Conservation (phyloP, 2,797 vertebrate genomes). For the Rhinatrema bivittatum region DNA sequence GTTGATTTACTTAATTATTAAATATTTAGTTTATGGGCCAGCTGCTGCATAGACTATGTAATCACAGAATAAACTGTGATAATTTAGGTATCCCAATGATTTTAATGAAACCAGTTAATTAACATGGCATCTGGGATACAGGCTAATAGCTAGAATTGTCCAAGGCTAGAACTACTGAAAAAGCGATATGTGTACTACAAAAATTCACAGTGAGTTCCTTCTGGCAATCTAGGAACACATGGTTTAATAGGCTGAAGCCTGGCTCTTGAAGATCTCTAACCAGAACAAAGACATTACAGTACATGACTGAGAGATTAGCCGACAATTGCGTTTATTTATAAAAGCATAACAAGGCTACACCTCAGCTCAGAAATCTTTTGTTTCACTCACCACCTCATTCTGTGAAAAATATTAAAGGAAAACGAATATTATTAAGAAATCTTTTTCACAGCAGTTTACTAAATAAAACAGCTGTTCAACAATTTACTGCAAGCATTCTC, state of each 20-base stretch:
- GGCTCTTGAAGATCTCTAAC: background rate
- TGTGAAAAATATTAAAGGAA: constrained; percentile 35
- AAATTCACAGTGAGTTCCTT: constrained; percentile 2
- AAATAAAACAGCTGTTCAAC: no score
- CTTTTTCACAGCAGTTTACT: no score
- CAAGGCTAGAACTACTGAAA: constrained; percentile 16
- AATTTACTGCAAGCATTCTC: no score
- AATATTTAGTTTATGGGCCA: no score
- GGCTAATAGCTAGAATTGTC: constrained; percentile 19
- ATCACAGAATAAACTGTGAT: no score
- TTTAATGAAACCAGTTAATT: no score
- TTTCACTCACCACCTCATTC: constrained; percentile 62
- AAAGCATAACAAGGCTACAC: constrained; percentile 8
- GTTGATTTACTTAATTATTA: no score
- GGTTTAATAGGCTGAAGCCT: background rate
- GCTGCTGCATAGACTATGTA: no score
- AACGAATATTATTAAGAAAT: constrained; percentile 37
- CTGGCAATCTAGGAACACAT: constrained; percentile 6
- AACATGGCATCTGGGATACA: background rate
- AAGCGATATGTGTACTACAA: background rate
- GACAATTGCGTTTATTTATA: constrained; percentile 30
- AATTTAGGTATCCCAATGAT: no score
- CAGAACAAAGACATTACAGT: constrained; percentile 1
- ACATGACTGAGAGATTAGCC: constrained; percentile 9
- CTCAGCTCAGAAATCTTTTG: constrained; percentile 16